Evolutionary conservation across 1,140 invertebrate species (phyloP), one percentile per base, ranked within the genome.

Genomic region (Papilio polytes): DNA sequence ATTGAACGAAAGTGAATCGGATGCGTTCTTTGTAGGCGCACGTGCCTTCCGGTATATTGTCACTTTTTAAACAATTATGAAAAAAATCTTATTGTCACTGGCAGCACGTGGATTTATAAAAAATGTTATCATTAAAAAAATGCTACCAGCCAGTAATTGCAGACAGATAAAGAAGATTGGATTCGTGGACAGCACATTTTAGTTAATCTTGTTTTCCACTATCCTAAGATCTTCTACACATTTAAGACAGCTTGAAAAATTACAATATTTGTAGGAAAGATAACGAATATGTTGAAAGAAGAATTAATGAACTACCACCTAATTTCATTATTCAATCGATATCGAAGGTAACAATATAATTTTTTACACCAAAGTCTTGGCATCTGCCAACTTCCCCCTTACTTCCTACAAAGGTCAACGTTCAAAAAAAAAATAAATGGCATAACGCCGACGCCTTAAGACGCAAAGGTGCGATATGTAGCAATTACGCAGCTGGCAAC

Each of bases 391-490:
- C 80, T 81, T 78, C 82, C 80, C 80, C 46, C 46, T 80, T 76
- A 83, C 72, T 82, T 85, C 81, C 82, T 72, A 84, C 74, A 78
- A 82, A 84, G 85, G 85, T 85, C 85, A 84, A 82, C 72, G 83
- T 81, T 84, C 81, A 74, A 84, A 85, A 85, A 84, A 80, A 82
- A 66, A 56, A 6, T 74, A 73, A 41, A 74, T 72, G 53, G 53
- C 66, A 80, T 46, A 41, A 81, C 74, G 70, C 22, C 36, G 46
- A 82, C 79, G 82, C 85, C 82, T 80, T 84, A 81, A 83, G 81
- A 84, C 80, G 79, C 41, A 83, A 86, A 86, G 83, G 85, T 85
- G 84, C 82, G 48, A 82, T 83, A 81, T 84, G 81, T 74, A 85
- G 78, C 78, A 79, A 80, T 80, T 82, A 79, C 70, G 81, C 83